These are phyloP conservation scores for Cyphotilapia sp. DNA, from an alignment of 2,113 vertebrate genomes.

Conservation along the genomic window DNA sequence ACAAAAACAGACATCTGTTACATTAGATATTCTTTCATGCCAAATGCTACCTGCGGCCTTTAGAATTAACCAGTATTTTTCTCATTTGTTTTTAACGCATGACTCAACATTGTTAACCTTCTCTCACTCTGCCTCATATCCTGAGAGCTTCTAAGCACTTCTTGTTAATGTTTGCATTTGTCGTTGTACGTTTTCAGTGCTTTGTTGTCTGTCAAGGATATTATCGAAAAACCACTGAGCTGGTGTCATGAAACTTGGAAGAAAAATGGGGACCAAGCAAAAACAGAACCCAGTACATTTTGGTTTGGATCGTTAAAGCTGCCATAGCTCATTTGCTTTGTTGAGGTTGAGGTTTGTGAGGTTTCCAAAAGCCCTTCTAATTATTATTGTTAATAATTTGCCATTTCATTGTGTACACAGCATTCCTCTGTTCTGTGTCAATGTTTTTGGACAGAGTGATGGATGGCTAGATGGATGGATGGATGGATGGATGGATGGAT, in stretches of 20 bases:
- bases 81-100: not conserved
- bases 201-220: not conserved
- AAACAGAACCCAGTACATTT: not conserved
- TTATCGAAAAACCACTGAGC: not conserved
- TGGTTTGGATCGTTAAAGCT: not conserved
- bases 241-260: not conserved
- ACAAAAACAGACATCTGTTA: not conserved
- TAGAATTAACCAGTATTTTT: not conserved
- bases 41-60: not conserved
- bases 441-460: not conserved
- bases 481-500: not conserved
- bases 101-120: not conserved
- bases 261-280: not conserved
- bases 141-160: not conserved
- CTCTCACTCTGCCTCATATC: not conserved
- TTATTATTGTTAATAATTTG: not conserved
- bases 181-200: not conserved
- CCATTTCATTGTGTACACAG: not conserved
- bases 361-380: not conserved
- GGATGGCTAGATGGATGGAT: not conserved
- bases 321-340: not conserved
- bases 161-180: not conserved
- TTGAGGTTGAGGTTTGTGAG: not conserved
- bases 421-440: not conserved
- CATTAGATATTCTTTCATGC: not conserved